Evolutionary conservation across 1,140 invertebrate species (phyloP), one percentile per base, ranked within the genome.

Genomic region (Zophobas atratus): DNA sequence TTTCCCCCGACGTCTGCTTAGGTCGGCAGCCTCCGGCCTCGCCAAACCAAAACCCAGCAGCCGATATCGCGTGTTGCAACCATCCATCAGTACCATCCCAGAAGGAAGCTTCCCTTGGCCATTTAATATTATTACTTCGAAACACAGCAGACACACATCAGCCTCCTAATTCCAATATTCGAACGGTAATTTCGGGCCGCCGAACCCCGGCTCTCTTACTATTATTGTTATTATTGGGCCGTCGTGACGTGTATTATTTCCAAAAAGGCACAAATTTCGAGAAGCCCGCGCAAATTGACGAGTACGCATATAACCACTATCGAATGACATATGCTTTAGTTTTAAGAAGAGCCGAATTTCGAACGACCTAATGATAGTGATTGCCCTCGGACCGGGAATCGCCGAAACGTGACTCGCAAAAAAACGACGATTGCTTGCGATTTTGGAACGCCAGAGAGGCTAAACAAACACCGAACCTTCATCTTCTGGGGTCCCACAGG

Each of bases 321-420:
- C 60, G 60, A 67, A 67, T 67, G 60, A 67, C 60, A 67, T 67
- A 67, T 67, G 60, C 38, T 67, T 67, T 67, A 43, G 60, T 67
- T 67, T 67, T 41, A 43, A 67, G 60, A 67, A 48, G 60, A 38
- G 60, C 3, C 3, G 3, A 43, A 67, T 43, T 67, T 67, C 60
- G 60, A 38, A 20, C 41, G 5, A 8, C n/a, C 38, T 67, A 67
- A 67, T 67, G 39, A 67, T 46, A 67, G 60, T 67, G 8, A 67
- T 67, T 67, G 38, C 57, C 38, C 38, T 43, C 57, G 57, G 57
- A 63, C 36, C 36, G 57, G 8, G 38, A 43, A 67, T 43, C 60
- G 56, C 36, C 8, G 33, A 67, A 67, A 67, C 60, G 60, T 67
- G 60, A 67, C 20, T 67, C 38, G 2, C 43, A 41, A 38, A 41